Evolutionary conservation across 2,888 invertebrate species (phyloP).

Genomic region (Pristionchus maxplancki): DNA sequence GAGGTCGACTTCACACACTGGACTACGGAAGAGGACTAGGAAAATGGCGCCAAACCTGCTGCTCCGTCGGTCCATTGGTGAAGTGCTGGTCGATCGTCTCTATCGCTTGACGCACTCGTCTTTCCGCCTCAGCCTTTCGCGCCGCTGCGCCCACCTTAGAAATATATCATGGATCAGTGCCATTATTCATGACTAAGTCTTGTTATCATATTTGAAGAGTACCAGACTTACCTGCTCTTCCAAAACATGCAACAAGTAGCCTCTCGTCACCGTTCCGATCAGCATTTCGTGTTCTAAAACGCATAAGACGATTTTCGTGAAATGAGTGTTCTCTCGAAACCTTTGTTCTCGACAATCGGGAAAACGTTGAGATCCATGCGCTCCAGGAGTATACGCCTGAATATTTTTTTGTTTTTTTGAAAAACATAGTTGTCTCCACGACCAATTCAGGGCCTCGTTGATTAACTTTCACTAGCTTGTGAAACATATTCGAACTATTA

Average conservation of each 20-base stretch:
- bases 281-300: constrained; percentile 71
- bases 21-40: not conserved
- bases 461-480: too few relatives aligned
- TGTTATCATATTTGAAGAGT: not conserved
- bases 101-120: constrained; percentile 71
- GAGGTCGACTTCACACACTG: too few relatives aligned
- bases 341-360: constrained; percentile 42
- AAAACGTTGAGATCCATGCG: constrained; percentile 46
- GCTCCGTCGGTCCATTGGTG: constrained; percentile 48
- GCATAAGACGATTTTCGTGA: not conserved
- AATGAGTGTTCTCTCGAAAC: not conserved
- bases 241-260: constrained; percentile 67
- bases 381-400: not conserved
- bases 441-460: too few relatives aligned
- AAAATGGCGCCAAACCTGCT: constrained; percentile 12
- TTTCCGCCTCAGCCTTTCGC: constrained; percentile 66
- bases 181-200: too few relatives aligned
- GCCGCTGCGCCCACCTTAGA: constrained; percentile 49
- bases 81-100: constrained; percentile 76
- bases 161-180: too few relatives aligned
- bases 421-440: too few relatives aligned
- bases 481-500: too few relatives aligned
- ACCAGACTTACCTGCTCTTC: constrained; percentile 57
- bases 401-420: not conserved
- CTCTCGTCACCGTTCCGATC: constrained; percentile 74